Evolutionary conservation across 2,797 vertebrate genomes (phyloP), one percentile per base, ranked within the genome.

Genomic region (Pangasius larnaudii): DNA sequence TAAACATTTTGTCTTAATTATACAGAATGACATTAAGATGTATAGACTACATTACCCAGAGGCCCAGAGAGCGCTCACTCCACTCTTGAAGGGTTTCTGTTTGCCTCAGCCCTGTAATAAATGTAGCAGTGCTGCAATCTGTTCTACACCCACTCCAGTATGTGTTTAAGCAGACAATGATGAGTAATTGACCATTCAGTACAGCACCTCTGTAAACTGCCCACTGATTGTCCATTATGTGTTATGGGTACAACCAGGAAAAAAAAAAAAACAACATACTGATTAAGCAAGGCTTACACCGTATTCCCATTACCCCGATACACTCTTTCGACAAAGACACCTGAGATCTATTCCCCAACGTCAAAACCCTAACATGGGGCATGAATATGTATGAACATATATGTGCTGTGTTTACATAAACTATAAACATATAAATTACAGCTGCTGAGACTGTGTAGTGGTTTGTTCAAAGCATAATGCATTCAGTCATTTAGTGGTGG

Each of bases 141-240:
- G 91, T 94, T 94, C 89, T 91, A 88, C 92, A 89, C 92, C 93
- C 91, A 92, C 91, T 94, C 92, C 94, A 93, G 92, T 92, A 92
- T 94, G 94, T 94, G 94, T 94, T 95, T 94, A 95, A 94, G 94
- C 94, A 94, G 93, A 94, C 93, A 92, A 93, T 93, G 93, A 95
- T 95, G 93, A 95, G 94, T 95, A 96, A 96, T 95, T 95, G 95
- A 95, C 93, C 94, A 94, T 94, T 94, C 90, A 91, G 92, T 92
- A 92, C 92, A 91, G 93, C 85, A 90, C 92, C 92, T 86, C 89
- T 93, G 91, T 93, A 92, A 86, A 94, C 93, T 94, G 92, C 92
- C 91, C 90, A 90, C 93, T 94, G 94, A 95, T 95, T 95, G 93
- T 92, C 93, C 93, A 94, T 95, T 95, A 95, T 95, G 93, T 93